phyloP scores from a whole-genome alignment of 2,113 vertebrate species.

The Ranitomeya imitator region DNA sequence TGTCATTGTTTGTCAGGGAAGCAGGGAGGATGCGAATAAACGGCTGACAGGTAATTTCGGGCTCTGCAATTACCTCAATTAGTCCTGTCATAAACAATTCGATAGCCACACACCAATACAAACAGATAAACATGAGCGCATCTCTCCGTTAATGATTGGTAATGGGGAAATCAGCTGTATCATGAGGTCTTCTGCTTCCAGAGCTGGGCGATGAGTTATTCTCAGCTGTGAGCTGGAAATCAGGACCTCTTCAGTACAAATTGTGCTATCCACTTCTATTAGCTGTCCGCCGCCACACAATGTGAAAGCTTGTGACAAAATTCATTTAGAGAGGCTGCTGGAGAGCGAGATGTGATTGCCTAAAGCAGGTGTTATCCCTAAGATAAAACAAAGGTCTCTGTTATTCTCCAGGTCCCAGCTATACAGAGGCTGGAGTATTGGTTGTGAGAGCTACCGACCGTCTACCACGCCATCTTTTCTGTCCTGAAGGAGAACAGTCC shows the following conservation, averaged over 20 bases:
- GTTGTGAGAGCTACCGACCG: not conserved
- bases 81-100: constrained; percentile 99
- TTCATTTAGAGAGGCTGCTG: constrained; percentile 87
- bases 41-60: constrained; percentile 99
- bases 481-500: not conserved
- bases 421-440: not conserved
- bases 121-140: constrained; percentile 93
- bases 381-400: constrained; percentile 82
- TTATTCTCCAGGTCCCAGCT: constrained; percentile 24
- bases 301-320: constrained; percentile 98
- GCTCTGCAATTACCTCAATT: constrained; percentile 99
- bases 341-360: constrained; percentile 85
- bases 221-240: constrained; percentile 90
- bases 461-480: not conserved
- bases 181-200: constrained; percentile 69
- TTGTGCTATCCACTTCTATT: constrained; percentile 99
- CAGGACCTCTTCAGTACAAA: constrained; percentile 96
- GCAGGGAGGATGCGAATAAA: constrained; percentile 93
- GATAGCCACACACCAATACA: constrained; percentile 95
- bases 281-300: constrained; percentile 86
- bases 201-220: constrained; percentile 68
- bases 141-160: constrained; percentile 92
- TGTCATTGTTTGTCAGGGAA: constrained; percentile 98
- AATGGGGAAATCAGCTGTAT: constrained; percentile 94
- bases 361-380: constrained; percentile 91